These are phyloP conservation scores for Ophiodon elongatus DNA, from an alignment of 2,113 vertebrate genomes.

Conservation along the genomic window DNA sequence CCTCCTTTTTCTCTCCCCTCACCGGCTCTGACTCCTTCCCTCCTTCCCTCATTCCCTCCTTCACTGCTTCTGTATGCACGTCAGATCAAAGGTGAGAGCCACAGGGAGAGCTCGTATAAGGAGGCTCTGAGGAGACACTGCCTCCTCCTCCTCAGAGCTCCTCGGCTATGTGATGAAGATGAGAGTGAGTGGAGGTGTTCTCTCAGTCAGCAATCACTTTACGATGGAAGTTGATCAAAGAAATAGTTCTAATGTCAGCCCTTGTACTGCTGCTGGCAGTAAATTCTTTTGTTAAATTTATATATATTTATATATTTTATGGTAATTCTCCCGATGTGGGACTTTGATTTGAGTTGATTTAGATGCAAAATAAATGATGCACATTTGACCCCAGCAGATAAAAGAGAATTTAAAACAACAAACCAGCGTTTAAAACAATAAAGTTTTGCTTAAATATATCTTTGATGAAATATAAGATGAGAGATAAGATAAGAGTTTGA, in stretches of 20 bases:
- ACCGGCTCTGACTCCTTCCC: constrained; percentile 16
- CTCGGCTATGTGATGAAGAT: constrained; percentile 46
- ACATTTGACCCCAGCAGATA: background rate
- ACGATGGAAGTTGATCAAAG: constrained; percentile 49
- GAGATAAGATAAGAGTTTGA: background rate
- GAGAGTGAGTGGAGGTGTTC: constrained; percentile 26
- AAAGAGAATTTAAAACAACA: background rate
- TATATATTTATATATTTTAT: too few relatives aligned
- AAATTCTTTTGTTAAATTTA: too few relatives aligned
- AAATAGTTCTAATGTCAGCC: constrained; percentile 19
- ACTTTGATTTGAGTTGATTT: background rate
- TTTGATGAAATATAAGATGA: background rate
- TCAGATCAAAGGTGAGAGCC: constrained; percentile 71
- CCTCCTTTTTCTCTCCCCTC: constrained; percentile 13
- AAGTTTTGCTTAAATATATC: background rate
- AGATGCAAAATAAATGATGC: background rate
- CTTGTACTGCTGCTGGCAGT: constrained; percentile 8
- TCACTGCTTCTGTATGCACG: constrained; percentile 28
- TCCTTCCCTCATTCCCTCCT: constrained; percentile 36
- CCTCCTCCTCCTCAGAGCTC: constrained; percentile 23
- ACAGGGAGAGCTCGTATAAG: constrained; percentile 31
- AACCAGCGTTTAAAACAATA: background rate
- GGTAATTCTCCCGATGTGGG: background rate
- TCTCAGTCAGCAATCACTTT: constrained; percentile 43
- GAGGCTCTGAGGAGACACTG: constrained; percentile 43